phyloP scores from a whole-genome alignment of 2,113 vertebrate genomes.

The Micromys minutus region DNA sequence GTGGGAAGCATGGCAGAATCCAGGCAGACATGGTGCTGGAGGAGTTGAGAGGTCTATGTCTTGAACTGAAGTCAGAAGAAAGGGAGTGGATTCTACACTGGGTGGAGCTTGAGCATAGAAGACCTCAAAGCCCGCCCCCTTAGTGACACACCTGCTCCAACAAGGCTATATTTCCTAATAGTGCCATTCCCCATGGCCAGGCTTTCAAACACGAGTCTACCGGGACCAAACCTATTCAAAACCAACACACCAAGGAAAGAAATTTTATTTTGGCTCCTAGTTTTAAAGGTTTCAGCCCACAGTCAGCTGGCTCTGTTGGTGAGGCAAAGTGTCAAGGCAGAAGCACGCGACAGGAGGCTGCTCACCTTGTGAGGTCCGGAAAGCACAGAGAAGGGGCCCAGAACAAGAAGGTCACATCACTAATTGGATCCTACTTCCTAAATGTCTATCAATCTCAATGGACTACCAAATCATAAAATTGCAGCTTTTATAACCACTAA shows the following conservation, averaged over 20 bases:
- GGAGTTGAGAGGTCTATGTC: too few species aligned
- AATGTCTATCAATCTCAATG: background rate
- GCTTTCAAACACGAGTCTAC: too few species aligned
- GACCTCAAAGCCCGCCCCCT: too few species aligned
- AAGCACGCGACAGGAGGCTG: background rate
- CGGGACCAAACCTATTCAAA: too few species aligned
- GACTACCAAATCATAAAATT: background rate
- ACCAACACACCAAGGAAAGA: background rate
- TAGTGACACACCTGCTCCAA: too few species aligned
- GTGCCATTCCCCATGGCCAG: too few species aligned
- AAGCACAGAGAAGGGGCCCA: background rate
- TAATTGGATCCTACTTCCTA: background rate
- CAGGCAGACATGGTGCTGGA: too few species aligned
- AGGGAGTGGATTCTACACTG: too few species aligned
- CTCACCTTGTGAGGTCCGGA: background rate
- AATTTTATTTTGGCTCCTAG: background rate
- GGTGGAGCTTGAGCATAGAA: too few species aligned
- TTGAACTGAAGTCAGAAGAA: too few species aligned
- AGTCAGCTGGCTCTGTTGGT: background rate
- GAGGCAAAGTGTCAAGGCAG: background rate
- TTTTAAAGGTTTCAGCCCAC: background rate
- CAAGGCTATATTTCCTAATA: too few species aligned
- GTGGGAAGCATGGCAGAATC: too few species aligned
- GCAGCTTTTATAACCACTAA: background rate
- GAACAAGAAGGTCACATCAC: background rate